Evolutionary conservation across 2,797 vertebrate species (phyloP).

Genomic region (Chlorospingus flavigularis): DNA sequence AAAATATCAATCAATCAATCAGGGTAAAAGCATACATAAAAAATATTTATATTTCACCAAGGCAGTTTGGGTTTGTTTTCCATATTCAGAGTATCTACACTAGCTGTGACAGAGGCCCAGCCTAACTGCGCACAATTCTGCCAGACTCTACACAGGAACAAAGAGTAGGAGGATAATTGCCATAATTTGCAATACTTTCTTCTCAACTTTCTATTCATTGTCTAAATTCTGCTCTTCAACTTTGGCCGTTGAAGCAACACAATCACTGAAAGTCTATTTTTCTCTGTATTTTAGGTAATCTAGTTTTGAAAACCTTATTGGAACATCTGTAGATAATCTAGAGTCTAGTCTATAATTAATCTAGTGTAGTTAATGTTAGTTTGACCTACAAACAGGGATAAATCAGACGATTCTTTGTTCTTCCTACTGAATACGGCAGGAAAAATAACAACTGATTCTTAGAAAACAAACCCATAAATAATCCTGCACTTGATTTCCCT

Average conservation of each 20-base stretch:
- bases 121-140: neutral
- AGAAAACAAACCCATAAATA: neutral
- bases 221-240: neutral
- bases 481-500: neutral
- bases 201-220: neutral
- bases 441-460: neutral
- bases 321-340: neutral
- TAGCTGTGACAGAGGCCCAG: neutral
- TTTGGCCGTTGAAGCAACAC: neutral
- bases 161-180: neutral
- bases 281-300: neutral
- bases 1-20: neutral
- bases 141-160: neutral
- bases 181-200: neutral
- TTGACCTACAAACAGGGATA: neutral
- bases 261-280: neutral
- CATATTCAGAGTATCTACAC: neutral
- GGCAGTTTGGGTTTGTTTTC: neutral
- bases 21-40: neutral
- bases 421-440: rapidly evolving
- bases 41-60: neutral
- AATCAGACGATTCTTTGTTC: neutral
- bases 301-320: neutral
- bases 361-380: neutral
- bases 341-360: neutral